These are phyloP conservation scores for Willisornis vidua DNA, from an alignment of 2,113 vertebrate genomes.

Conservation along the genomic window DNA sequence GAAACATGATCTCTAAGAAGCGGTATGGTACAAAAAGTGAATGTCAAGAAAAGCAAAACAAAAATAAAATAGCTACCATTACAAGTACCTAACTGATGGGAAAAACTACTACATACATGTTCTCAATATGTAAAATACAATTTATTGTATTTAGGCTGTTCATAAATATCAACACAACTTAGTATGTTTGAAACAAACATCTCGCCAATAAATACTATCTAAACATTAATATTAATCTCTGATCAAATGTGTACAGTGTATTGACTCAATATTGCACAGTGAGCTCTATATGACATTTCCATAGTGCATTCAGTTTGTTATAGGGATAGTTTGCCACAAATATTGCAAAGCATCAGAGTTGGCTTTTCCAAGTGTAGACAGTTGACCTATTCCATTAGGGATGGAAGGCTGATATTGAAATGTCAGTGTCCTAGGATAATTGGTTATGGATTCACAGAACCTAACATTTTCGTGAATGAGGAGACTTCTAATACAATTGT, in stretches of 20 bases:
- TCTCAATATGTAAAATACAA: slow-evolving; percentile 74
- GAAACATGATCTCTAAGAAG: not conserved
- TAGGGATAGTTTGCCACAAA: slow-evolving; percentile 44
- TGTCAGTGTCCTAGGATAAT: not conserved
- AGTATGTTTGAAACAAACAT: slow-evolving; percentile 61
- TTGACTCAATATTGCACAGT: slow-evolving; percentile 47
- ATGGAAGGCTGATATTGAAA: not conserved
- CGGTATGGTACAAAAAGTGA: not conserved
- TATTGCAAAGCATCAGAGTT: slow-evolving; percentile 29
- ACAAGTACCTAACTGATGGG: not conserved
- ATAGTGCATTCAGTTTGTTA: slow-evolving; percentile 20
- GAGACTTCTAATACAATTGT: not conserved
- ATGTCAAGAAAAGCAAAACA: not conserved
- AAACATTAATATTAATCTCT: slow-evolving; percentile 22
- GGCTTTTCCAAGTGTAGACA: slow-evolving; percentile 36
- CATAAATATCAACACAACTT: slow-evolving; percentile 41
- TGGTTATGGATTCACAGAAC: slow-evolving; percentile 22
- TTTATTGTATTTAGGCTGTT: slow-evolving; percentile 74
- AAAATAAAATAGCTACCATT: not conserved
- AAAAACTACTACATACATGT: not conserved
- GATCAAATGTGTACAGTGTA: slow-evolving; percentile 31
- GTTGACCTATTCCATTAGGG: not conserved
- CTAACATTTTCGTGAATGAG: not conserved
- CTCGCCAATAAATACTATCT: slow-evolving; percentile 61
- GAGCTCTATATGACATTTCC: slow-evolving; percentile 31